These are phyloP conservation scores for Ophraella communa DNA, from an alignment of 2,888 invertebrate genomes.

Conservation along the genomic window DNA sequence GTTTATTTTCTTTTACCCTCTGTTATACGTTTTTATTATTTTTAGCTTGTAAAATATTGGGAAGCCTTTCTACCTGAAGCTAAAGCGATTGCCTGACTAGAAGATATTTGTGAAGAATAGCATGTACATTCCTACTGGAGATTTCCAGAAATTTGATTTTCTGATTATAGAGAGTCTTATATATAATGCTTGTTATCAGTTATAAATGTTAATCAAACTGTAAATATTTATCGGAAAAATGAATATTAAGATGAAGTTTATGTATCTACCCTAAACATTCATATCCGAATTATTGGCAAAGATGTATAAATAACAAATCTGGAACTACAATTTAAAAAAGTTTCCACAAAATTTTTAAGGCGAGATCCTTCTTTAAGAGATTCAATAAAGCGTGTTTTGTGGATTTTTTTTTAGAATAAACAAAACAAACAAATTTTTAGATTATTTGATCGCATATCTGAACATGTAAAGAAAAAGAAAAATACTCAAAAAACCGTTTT, in stretches of 20 bases:
- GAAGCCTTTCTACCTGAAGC: slow-evolving; percentile 96
- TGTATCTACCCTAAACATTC: neutral
- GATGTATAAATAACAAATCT: no score
- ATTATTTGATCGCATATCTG: no score
- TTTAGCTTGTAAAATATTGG: slow-evolving; percentile 90
- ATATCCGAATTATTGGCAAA: neutral
- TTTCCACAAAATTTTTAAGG: no score
- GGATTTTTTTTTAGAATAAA: no score
- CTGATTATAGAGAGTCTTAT: slow-evolving; percentile 2
- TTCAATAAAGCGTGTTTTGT: no score
- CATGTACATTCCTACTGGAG: slow-evolving; percentile 58
- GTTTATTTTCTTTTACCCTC: no score
- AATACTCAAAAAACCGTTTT: no score
- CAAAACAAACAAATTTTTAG: no score
- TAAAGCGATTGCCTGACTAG: slow-evolving; percentile 83
- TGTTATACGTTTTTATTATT: slow-evolving; percentile 31
- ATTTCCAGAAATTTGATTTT: slow-evolving; percentile 50
- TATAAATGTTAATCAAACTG: neutral
- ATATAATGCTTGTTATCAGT: slow-evolving; percentile 1
- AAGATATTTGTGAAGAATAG: slow-evolving; percentile 56
- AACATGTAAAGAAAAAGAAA: no score
- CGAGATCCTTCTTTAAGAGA: no score
- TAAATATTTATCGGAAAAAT: neutral
- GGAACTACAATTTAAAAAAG: neutral
- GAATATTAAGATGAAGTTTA: neutral